Conservation (phyloP, 2,888 invertebrate genomes). For the Sclerodermus sp. region DNA sequence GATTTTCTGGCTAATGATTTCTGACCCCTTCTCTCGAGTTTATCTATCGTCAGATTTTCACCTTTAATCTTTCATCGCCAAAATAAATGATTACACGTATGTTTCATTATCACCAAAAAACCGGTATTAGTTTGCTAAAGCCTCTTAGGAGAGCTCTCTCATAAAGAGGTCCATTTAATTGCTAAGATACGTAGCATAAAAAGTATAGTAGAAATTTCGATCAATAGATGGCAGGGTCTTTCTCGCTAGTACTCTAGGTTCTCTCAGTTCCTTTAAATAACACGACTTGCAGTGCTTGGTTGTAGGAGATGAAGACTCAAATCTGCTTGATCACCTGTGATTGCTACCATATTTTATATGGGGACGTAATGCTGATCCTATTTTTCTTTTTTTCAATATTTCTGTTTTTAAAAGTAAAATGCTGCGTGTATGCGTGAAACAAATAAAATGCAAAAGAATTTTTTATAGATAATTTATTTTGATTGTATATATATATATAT, state of each 20-base stretch:
- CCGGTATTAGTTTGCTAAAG: too few relatives aligned
- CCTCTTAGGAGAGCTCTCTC: too few relatives aligned
- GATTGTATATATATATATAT: too few relatives aligned
- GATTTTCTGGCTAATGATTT: too few relatives aligned
- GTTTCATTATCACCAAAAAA: neutral
- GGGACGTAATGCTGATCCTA: slow-evolving; percentile 44
- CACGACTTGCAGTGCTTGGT: fast-evolving
- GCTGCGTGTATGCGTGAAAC: too few relatives aligned
- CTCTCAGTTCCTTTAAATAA: slow-evolving; percentile 10
- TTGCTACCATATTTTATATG: slow-evolving; percentile 15
- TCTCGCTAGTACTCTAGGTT: slow-evolving; percentile 14
- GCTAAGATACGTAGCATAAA: too few relatives aligned
- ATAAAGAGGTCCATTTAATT: too few relatives aligned
- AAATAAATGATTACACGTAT: neutral
- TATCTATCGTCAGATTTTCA: neutral
- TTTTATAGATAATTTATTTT: too few relatives aligned
- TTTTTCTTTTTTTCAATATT: slow-evolving; percentile 7
- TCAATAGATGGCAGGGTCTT: neutral
- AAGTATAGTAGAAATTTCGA: too few relatives aligned
- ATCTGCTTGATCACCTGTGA: slow-evolving; percentile 21
- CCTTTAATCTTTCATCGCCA: neutral
- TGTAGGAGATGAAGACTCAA: slow-evolving; percentile 33
- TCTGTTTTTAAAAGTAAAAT: neutral
- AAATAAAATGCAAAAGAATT: too few relatives aligned
- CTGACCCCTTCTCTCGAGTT: neutral